A percentile compares a stretch with the other conserved stretches of the same genome.
These are phyloP conservation scores for Phylloscopus trochilus DNA, from an alignment of 2,113 vertebrate species.

Conservation along the genomic window DNA sequence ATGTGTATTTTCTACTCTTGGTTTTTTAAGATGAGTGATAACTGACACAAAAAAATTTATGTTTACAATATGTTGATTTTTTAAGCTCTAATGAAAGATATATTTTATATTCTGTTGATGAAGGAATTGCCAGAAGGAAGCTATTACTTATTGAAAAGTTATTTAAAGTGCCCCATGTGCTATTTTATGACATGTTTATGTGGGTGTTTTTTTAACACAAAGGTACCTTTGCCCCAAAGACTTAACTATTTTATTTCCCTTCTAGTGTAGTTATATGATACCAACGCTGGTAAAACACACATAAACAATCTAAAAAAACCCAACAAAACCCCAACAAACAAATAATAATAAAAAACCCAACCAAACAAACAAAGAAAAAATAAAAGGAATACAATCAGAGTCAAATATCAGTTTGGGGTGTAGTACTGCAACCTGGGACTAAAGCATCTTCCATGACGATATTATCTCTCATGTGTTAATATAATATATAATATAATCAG, in stretches of 20 bases:
- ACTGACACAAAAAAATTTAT: not conserved
- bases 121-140: not conserved
- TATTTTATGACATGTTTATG: constrained; percentile 46
- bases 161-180: constrained; percentile 26
- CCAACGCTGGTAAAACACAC: not conserved
- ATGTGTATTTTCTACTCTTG: not conserved
- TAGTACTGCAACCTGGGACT: not conserved
- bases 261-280: constrained; percentile 5
- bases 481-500: not conserved
- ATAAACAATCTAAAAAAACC: not conserved
- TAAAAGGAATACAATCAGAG: not conserved
- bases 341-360: not conserved
- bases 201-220: not conserved
- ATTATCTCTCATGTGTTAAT: not conserved
- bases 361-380: not conserved
- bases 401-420: not conserved
- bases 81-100: not conserved
- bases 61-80: not conserved
- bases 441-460: not conserved
- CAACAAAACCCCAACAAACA: not conserved
- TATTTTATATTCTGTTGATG: not conserved
- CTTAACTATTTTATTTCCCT: constrained; percentile 34
- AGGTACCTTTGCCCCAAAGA: constrained; percentile 5
- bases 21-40: not conserved
- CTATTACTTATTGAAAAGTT: constrained; percentile 15